phyloP scores from a whole-genome alignment of 30 jellyfish, hydroid and myxozoan genomes.

The Turritopsis dohrnii region DNA sequence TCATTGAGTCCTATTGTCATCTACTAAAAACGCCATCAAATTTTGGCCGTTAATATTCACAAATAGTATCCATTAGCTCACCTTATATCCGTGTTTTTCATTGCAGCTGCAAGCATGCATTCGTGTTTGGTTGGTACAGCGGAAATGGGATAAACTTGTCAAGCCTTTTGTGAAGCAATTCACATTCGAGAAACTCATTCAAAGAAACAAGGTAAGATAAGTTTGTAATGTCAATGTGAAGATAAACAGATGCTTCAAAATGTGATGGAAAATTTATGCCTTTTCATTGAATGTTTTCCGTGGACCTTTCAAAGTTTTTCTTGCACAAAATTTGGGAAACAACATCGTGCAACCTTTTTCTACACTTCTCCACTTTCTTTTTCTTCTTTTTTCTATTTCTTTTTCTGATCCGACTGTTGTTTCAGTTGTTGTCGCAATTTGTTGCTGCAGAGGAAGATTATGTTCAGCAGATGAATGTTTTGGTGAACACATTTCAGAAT shows the following conservation, averaged over 20 bases:
- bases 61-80: neutral
- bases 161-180: conserved; percentile 35
- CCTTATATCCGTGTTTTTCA: neutral
- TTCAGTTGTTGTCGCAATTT: conserved; percentile 77
- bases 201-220: conserved; percentile 70
- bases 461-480: conserved; percentile 66
- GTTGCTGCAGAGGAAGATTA: conserved; percentile 84
- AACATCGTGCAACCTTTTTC: no score
- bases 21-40: no score
- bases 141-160: conserved; percentile 46
- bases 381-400: no score
- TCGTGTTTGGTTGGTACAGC: conserved; percentile 75
- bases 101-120: conserved; percentile 56
- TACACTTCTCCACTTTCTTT: no score
- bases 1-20: no score
- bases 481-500: conserved; percentile 45
- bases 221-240: no score
- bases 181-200: conserved; percentile 40
- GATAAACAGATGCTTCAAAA: no score
- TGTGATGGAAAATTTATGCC: no score
- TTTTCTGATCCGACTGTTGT: neutral
- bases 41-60: neutral
- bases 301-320: no score
- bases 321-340: no score
- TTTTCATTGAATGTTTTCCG: no score